These are phyloP conservation scores for Lasioglossum zephyrum DNA, from an alignment of 2,888 invertebrate species.

Conservation along the genomic window DNA sequence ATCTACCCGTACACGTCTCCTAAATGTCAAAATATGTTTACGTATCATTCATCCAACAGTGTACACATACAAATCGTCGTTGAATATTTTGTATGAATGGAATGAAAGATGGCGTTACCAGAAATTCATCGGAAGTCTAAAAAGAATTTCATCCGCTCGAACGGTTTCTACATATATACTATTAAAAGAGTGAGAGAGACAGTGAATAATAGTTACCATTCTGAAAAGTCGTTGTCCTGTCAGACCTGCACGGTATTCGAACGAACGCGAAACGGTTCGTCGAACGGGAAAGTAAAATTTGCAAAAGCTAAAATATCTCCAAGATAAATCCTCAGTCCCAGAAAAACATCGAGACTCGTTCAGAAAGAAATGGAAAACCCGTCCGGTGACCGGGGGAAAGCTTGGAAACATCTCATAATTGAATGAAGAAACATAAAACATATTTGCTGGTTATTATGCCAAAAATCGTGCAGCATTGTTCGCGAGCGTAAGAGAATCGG, in stretches of 20 bases:
- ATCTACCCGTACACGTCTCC: too few relatives aligned
- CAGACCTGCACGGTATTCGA: background rate
- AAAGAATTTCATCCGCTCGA: too few relatives aligned
- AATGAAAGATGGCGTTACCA: background rate
- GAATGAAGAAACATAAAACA: background rate
- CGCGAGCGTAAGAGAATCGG: constrained; percentile 19
- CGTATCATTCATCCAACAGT: too few relatives aligned
- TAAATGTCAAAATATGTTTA: too few relatives aligned
- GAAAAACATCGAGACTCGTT: background rate
- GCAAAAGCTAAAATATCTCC: background rate
- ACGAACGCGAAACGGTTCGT: background rate
- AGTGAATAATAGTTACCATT: background rate
- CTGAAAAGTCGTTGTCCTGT: background rate
- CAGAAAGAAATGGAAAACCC: background rate
- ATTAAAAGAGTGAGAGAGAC: constrained; percentile 10
- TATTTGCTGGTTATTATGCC: background rate
- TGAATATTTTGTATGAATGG: background rate
- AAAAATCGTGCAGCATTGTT: constrained; percentile 24
- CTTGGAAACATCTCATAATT: too few relatives aligned
- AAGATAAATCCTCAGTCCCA: background rate
- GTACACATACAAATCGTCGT: too few relatives aligned
- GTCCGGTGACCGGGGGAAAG: too few relatives aligned
- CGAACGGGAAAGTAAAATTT: background rate
- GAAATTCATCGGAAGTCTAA: background rate
- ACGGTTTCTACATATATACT: too few relatives aligned